Evolutionary conservation across 2,888 invertebrate genomes (phyloP).

Genomic region (Thalpophila matura): DNA sequence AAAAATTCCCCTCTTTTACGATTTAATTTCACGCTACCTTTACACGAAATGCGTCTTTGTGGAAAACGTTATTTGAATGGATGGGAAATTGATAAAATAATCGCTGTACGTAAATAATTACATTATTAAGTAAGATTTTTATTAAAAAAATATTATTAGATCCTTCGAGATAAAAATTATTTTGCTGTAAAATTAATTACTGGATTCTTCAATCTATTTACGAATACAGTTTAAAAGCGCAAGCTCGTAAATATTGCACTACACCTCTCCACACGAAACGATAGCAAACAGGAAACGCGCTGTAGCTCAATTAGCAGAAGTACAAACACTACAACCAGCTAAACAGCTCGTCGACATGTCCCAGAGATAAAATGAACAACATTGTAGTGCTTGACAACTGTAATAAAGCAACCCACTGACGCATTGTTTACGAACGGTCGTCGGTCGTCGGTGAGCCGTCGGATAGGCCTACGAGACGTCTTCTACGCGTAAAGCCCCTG

Average conservation of each 20-base stretch:
- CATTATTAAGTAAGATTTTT: neutral
- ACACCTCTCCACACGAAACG: constrained; percentile 7
- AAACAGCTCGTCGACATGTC: constrained; percentile 61
- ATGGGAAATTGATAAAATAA: constrained; percentile 30
- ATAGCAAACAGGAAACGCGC: constrained; percentile 29
- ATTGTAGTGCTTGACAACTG: constrained; percentile 64
- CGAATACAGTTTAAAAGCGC: neutral
- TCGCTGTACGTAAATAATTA: constrained; percentile 8
- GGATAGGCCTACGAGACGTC: constrained; percentile 45
- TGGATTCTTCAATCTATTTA: neutral
- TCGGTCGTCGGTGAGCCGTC: constrained; percentile 47
- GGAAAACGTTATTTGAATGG: constrained; percentile 52
- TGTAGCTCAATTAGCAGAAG: constrained; percentile 55
- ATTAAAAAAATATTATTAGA: too few relatives aligned
- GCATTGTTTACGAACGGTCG: constrained; percentile 63
- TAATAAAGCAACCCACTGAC: constrained; percentile 64
- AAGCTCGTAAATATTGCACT: neutral
- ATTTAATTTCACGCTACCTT: constrained; percentile 58
- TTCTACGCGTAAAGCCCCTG: constrained; percentile 47
- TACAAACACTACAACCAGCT: constrained; percentile 45
- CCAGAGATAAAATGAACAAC: constrained; percentile 66
- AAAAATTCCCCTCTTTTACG: constrained; percentile 54
- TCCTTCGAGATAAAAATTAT: too few relatives aligned
- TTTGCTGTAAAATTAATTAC: too few relatives aligned
- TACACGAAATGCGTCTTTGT: constrained; percentile 49